Conservation (phyloP, 2,888 invertebrate genomes). For the Morpho helenor region DNA sequence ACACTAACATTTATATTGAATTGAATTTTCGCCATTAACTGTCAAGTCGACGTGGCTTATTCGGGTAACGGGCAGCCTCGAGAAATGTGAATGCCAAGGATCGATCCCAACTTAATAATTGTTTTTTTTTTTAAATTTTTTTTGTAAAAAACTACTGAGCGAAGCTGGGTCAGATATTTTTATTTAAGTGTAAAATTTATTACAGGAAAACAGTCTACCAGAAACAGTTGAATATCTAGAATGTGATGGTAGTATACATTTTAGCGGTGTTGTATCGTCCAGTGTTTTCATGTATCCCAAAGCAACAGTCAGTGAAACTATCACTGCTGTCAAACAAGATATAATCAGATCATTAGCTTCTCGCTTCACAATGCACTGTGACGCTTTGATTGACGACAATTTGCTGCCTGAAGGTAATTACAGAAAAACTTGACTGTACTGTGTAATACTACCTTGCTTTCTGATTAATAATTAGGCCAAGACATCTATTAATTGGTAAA, state of each 20-base stretch:
- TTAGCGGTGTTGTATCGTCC: slow-evolving; percentile 85
- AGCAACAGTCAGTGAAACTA: slow-evolving; percentile 85
- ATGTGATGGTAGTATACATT: slow-evolving; percentile 83
- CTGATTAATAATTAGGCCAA: no score
- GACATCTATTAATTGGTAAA: no score
- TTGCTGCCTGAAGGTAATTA: slow-evolving; percentile 82
- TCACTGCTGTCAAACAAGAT: slow-evolving; percentile 88
- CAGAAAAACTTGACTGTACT: not conserved
- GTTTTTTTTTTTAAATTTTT: no score
- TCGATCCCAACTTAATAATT: no score
- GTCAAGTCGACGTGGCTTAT: no score
- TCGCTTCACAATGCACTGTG: slow-evolving; percentile 94
- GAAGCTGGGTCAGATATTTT: no score
- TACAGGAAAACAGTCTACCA: slow-evolving; percentile 66
- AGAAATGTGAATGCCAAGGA: no score
- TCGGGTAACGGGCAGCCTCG: no score
- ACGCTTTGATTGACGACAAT: slow-evolving; percentile 92
- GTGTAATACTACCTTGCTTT: no score
- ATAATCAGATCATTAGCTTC: slow-evolving; percentile 91
- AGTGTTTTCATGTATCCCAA: slow-evolving; percentile 89
- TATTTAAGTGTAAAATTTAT: slow-evolving; percentile 14
- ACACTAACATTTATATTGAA: no score
- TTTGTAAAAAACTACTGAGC: no score
- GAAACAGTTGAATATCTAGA: slow-evolving; percentile 73
- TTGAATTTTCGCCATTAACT: no score